A percentile compares a stretch with the other conserved stretches of the same genome.
Conservation (phyloP, 1,140 invertebrate genomes). For the Drosophila watanabei region DNA sequence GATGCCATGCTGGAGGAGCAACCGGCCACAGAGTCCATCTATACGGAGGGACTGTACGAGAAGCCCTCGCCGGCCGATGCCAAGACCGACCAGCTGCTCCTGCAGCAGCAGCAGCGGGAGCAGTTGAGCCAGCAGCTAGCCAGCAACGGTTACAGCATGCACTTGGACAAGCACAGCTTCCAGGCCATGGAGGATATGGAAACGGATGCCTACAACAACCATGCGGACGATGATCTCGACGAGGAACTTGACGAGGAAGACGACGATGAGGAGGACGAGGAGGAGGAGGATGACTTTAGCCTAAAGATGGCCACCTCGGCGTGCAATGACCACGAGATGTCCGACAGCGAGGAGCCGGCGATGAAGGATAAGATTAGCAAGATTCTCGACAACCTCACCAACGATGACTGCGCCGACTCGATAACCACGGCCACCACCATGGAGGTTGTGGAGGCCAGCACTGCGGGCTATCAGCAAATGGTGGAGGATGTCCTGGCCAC, state of each 20-base stretch:
- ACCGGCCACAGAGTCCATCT: slow-evolving; percentile 54
- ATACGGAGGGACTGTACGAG: slow-evolving; percentile 52
- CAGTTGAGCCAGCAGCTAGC: slow-evolving; percentile 52
- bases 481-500: slow-evolving; percentile 74
- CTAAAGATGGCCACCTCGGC: slow-evolving; percentile 75
- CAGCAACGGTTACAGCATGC: slow-evolving; percentile 39
- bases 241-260: slow-evolving; percentile 55
- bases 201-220: slow-evolving; percentile 41
- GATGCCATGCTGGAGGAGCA: slow-evolving; percentile 75
- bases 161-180: slow-evolving; percentile 60
- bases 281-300: slow-evolving; percentile 80
- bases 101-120: slow-evolving; percentile 51
- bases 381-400: slow-evolving; percentile 82
- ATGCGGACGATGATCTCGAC: slow-evolving; percentile 43
- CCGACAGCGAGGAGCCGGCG: slow-evolving; percentile 78
- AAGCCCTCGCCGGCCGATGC: slow-evolving; percentile 44
- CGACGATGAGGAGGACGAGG: slow-evolving; percentile 68
- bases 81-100: slow-evolving; percentile 59
- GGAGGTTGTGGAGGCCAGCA: slow-evolving; percentile 56
- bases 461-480: slow-evolving; percentile 72
- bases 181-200: slow-evolving; percentile 56
- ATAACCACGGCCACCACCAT: slow-evolving; percentile 68
- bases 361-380: slow-evolving; percentile 85
- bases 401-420: slow-evolving; percentile 79
- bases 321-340: slow-evolving; percentile 77